Evolutionary conservation across 2,888 invertebrate species (phyloP).

Genomic region (Cheilosia variabilis): DNA sequence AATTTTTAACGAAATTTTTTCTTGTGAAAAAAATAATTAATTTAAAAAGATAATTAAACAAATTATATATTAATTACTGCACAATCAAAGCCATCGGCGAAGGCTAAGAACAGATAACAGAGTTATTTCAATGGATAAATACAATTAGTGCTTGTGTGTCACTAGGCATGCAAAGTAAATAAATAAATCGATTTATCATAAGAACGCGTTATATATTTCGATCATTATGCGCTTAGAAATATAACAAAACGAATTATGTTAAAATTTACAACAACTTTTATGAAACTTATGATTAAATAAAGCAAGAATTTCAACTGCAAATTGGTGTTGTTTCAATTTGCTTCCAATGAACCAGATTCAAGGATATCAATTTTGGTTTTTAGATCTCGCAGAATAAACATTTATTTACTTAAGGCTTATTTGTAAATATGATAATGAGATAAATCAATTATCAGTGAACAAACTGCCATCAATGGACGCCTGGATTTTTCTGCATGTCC

Average conservation of each 20-base stretch:
- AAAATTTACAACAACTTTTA: constrained; percentile 62
- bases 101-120: constrained; percentile 31
- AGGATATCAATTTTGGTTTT: no score
- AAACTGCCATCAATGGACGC: no score
- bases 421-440: no score
- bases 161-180: constrained; percentile 18
- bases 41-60: constrained; percentile 9
- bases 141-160: constrained; percentile 37
- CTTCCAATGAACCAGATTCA: not conserved
- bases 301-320: constrained; percentile 62
- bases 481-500: no score
- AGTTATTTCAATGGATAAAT: constrained; percentile 11
- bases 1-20: constrained; percentile 43
- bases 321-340: not conserved
- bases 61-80: constrained; percentile 37
- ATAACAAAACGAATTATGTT: constrained; percentile 22
- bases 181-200: constrained; percentile 35
- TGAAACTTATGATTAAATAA: constrained; percentile 60
- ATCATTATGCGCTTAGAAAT: constrained; percentile 31
- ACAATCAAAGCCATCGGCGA: constrained; percentile 67
- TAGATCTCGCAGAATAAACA: no score
- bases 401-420: no score
- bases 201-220: constrained; percentile 51
- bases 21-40: constrained; percentile 14
- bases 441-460: no score